Conservation (phyloP, 2,888 invertebrate species). For the Leptothorax acervorum region DNA sequence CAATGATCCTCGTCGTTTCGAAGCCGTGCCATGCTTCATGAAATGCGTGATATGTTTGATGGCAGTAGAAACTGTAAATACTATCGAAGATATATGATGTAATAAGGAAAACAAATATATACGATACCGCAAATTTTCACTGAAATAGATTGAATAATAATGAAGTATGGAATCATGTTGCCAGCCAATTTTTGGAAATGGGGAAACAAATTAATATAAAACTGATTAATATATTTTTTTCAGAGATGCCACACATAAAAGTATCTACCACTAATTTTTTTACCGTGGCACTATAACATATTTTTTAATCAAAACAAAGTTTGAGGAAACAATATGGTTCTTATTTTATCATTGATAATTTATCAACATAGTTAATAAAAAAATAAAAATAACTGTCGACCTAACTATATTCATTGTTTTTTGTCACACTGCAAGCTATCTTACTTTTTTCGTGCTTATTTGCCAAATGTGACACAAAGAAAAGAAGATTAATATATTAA, state of each 20-base stretch:
- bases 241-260: not conserved
- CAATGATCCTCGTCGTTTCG: slow-evolving; percentile 36
- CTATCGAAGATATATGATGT: not conserved
- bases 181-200: not conserved
- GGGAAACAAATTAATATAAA: not conserved
- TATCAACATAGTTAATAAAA: not conserved
- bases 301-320: not conserved
- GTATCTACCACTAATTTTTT: not conserved
- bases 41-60: not conserved
- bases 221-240: not conserved
- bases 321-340: not conserved
- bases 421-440: not conserved
- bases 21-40: slow-evolving; percentile 3
- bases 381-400: not conserved
- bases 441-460: not conserved
- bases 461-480: not conserved
- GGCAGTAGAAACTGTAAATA: not conserved
- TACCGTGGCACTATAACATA: not conserved
- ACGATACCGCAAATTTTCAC: not conserved
- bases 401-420: not conserved
- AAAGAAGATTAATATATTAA: slow-evolving; percentile 19
- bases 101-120: slow-evolving; percentile 2
- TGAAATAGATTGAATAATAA: not conserved
- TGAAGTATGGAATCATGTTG: not conserved
- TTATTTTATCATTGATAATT: not conserved